Evolutionary conservation across 2,888 invertebrate genomes (phyloP).

Genomic region (Drosophila crucigera): DNA sequence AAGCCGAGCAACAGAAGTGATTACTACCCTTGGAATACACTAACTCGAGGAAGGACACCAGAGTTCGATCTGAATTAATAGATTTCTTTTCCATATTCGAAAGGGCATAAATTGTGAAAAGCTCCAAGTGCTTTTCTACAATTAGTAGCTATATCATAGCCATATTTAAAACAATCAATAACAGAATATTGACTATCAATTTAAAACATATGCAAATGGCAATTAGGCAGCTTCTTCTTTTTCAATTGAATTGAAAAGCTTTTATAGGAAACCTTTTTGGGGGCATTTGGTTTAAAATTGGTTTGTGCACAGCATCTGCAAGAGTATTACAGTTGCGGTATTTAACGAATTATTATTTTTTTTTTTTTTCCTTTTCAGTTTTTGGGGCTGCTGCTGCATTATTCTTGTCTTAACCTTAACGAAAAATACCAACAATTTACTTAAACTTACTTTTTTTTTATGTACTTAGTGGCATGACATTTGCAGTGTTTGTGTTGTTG

Average conservation of each 20-base stretch:
- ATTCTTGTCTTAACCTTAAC: constrained; percentile 69
- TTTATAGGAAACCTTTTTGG: not conserved
- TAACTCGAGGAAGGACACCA: constrained; percentile 15
- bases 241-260: not conserved
- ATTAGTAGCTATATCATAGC: not conserved
- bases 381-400: constrained; percentile 54
- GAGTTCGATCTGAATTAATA: constrained; percentile 23
- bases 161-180: not conserved
- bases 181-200: not conserved
- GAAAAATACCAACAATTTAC: constrained; percentile 80
- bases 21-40: constrained; percentile 46
- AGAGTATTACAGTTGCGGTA: constrained; percentile 41
- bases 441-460: constrained; percentile 80
- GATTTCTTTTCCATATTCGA: constrained; percentile 10
- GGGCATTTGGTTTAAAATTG: not conserved
- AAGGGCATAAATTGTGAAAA: constrained; percentile 15
- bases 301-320: constrained; percentile 5
- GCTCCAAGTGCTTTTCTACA: not conserved
- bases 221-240: not conserved
- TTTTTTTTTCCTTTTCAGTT: constrained; percentile 30
- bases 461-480: constrained; percentile 77
- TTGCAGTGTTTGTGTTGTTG: constrained; percentile 24
- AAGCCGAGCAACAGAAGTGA: constrained; percentile 36
- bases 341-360: constrained; percentile 8
- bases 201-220: not conserved